Evolutionary conservation across 2,888 invertebrate species (phyloP), one percentile per base, ranked within the genome.

Genomic region (Neoascia interrupta): DNA sequence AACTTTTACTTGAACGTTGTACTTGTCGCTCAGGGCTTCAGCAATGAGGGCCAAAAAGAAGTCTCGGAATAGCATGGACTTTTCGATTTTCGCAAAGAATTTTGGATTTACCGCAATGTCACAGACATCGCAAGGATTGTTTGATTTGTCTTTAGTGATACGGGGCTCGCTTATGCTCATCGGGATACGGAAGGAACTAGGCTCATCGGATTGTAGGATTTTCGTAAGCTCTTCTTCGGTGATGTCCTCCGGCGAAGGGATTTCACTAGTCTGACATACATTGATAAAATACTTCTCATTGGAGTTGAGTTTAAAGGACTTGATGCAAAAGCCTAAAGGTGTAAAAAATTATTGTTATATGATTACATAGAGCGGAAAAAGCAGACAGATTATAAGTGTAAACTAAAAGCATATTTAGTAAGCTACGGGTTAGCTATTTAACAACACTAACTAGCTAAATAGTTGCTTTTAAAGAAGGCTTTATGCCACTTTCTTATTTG

Each of bases 151-250:
- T 16, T 90, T 88, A 84, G 96, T 96, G 4, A 91, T 91, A 82
- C 94, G 93, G 3, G 94, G 92, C 85, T 94, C 94, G 0, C 96
- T 96, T 81, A 97, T 94, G 86, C 97, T 97, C 95, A 97, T 95
- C 0, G 97, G 97, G 41, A 97, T 93, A 76, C 94, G 90, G 87
- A 92, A 97, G 45, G 91, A 91, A 2, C 92, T 91, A 0, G 94
- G 92, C 51, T 94, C 93, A 61, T 92, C 91, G 0, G 94, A 93
- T 75, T 86, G 84, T 18, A 96, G 87, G 60, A 95, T 92, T 68
- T 91, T 90, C 81, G 92, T 89, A 1, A 96, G 90, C 83, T 95
- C 94, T 60, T 92, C 92, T 85, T 93, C 92, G 1, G 91, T 90
- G 36, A 95, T 91, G 83, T 95, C 93, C 83, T 91, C 90, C 1